Evolutionary conservation across 2,113 vertebrate genomes (phyloP).

Genomic region (Budorcas taxicolor): DNA sequence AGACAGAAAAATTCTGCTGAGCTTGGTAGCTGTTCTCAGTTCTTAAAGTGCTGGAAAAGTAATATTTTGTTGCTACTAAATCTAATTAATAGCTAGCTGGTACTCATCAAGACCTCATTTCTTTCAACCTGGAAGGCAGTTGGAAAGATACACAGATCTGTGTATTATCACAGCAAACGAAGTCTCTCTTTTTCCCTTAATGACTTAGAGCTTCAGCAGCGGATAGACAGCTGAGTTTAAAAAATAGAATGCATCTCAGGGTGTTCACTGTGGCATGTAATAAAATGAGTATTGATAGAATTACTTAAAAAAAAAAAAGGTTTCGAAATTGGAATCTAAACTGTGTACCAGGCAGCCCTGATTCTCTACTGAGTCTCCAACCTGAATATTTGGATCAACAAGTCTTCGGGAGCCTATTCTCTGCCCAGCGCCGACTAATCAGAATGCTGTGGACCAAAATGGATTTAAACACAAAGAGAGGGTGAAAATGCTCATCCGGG

Average conservation of each 20-base stretch:
- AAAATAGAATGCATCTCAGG: conserved; percentile 73
- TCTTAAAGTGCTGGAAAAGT: conserved; percentile 51
- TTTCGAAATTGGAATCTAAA: conserved; percentile 13
- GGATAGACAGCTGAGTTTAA: conserved; percentile 80
- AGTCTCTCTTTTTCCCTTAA: conserved; percentile 76
- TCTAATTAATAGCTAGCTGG: conserved; percentile 73
- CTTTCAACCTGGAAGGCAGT: conserved; percentile 79
- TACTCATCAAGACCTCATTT: conserved; percentile 66
- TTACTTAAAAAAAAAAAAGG: not conserved
- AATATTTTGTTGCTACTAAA: conserved; percentile 65
- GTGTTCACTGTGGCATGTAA: conserved; percentile 36
- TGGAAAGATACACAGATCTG: conserved; percentile 62
- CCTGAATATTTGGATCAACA: conserved; percentile 53
- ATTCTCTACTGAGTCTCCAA: not conserved
- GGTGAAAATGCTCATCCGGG: not conserved
- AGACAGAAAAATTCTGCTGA: conserved; percentile 28
- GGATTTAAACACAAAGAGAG: not conserved
- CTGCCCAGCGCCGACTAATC: not conserved
- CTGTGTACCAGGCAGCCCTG: not conserved
- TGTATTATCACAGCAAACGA: conserved; percentile 43
- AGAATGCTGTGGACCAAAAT: not conserved
- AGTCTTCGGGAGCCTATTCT: not conserved
- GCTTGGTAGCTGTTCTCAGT: conserved; percentile 32
- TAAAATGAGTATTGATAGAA: conserved; percentile 50
- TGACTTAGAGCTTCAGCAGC: conserved; percentile 75